Evolutionary conservation across 2,797 vertebrate species (phyloP), one percentile per base, ranked within the genome.

Genomic region (Fratercula arctica): DNA sequence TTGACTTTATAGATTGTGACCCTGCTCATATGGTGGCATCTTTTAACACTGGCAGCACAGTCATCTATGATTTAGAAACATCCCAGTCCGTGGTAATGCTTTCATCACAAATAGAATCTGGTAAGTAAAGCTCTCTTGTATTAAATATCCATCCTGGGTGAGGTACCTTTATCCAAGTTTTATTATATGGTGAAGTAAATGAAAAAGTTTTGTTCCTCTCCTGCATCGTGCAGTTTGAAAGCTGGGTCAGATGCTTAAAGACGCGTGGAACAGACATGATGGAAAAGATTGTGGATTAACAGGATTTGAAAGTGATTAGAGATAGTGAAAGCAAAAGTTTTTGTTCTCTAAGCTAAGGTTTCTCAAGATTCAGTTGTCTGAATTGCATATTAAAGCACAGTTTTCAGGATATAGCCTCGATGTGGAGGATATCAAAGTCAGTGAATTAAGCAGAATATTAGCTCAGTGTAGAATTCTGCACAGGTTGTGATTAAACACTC

Each of bases 1-100:
- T 99, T 88, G 99, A 99, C 98, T 99, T 99, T 77, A 99, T 99
- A 95, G 99, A 99, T 53, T 99, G 99, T 97, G 99, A 99, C 96
- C 99, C 99, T 91, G 99, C 99, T 96, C 99, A 99, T 97, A 99
- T 99, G 98, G 99, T 99, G 96, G 98, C 98, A 48, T 99, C 99
- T 72, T 99, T 99, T 95, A 99, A 98, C 97, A 98, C 97, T 41
- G 99, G 99, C 85, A 98, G 98, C 70, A 98, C 99, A 79, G 98
- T 99, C 94, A 98, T 99, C 85, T 99, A 99, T 89, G 99, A 99
- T 98, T 98, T 99, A 98, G 99, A 99, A 98, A 99, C 99, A 8
- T 99, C 99, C 69, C 99, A 99, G 97, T 98, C 98, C 45, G 93
- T 99, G 87, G 96, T 99, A 97, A 98, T 99, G 96, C 98, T 99